phyloP scores from a whole-genome alignment of 2,797 vertebrate species.

The Melanotaenia boesemani region DNA sequence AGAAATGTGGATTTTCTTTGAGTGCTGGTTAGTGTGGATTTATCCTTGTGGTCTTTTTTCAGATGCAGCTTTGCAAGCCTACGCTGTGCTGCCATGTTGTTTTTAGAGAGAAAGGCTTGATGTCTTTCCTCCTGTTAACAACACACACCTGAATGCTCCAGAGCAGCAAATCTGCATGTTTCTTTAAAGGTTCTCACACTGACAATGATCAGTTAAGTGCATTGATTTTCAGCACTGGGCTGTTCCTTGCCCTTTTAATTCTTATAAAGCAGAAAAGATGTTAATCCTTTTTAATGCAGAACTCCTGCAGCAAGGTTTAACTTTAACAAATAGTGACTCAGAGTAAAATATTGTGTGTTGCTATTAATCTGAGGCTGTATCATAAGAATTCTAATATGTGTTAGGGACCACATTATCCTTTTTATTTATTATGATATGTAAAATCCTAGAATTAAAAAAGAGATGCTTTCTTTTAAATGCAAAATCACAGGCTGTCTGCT shows the following conservation, averaged over 20 bases:
- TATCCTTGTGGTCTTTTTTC: no score
- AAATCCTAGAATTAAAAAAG: not conserved
- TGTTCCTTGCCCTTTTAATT: not conserved
- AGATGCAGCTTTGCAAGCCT: no score
- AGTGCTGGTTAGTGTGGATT: no score
- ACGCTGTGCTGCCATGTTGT: no score
- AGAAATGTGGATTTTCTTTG: no score
- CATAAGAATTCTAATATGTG: not conserved
- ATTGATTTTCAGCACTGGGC: not conserved
- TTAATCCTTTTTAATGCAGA: no score
- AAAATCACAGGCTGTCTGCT: not conserved
- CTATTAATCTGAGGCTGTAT: not conserved
- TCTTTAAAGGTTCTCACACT: not conserved
- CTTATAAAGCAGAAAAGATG: no score
- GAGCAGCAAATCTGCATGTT: not conserved
- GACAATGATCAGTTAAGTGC: not conserved
- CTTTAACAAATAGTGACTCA: no score
- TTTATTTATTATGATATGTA: not conserved
- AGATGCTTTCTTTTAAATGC: not conserved
- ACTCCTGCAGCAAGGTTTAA: no score
- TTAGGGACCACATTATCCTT: not conserved
- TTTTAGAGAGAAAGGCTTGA: not conserved
- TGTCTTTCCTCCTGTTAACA: not conserved
- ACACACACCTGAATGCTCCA: not conserved
- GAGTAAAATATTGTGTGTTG: no score